Percentiles rank a stretch among this genome's conserved stretches.
Evolutionary conservation across 2,888 invertebrate species (phyloP).

Genomic region (Ectemnius continuus): DNA sequence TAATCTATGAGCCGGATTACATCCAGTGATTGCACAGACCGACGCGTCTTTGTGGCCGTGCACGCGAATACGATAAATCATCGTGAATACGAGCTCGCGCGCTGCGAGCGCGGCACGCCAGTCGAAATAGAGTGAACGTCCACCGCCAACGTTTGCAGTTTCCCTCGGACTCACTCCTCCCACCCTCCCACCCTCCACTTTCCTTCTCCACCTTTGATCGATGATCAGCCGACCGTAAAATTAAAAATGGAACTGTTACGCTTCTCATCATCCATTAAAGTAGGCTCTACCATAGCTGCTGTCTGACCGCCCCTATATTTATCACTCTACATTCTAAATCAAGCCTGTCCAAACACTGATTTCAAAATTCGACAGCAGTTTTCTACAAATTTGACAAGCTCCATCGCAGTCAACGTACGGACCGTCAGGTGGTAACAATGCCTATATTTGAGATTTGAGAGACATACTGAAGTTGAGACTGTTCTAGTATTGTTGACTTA

Average conservation of each 20-base stretch:
- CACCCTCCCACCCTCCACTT: conserved; percentile 5
- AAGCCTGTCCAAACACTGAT: too few relatives aligned
- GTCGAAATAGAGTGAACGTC: conserved; percentile 66
- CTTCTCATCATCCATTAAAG: conserved; percentile 18
- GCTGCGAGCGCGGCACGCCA: conserved; percentile 45
- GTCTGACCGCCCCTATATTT: too few relatives aligned
- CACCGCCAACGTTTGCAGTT: conserved; percentile 59
- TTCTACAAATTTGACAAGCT: too few relatives aligned
- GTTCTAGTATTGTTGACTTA: too few relatives aligned
- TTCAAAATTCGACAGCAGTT: too few relatives aligned
- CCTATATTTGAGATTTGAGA: too few relatives aligned
- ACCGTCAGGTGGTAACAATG: too few relatives aligned
- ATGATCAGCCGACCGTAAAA: conserved; percentile 49
- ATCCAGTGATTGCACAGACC: conserved; percentile 48
- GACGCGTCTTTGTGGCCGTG: conserved; percentile 54
- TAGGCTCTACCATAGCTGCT: too few relatives aligned
- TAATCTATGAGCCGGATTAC: conserved; percentile 56
- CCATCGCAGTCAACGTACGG: too few relatives aligned
- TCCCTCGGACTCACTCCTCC: conserved; percentile 42
- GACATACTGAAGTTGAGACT: too few relatives aligned
- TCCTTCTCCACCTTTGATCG: conserved; percentile 50
- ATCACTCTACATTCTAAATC: too few relatives aligned
- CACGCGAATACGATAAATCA: conserved; percentile 64
- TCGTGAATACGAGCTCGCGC: conserved; percentile 60
- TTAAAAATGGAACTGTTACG: conserved; percentile 29